Evolutionary conservation across 2,113 vertebrate species (phyloP).

Genomic region (Osmerus eperlanus): DNA sequence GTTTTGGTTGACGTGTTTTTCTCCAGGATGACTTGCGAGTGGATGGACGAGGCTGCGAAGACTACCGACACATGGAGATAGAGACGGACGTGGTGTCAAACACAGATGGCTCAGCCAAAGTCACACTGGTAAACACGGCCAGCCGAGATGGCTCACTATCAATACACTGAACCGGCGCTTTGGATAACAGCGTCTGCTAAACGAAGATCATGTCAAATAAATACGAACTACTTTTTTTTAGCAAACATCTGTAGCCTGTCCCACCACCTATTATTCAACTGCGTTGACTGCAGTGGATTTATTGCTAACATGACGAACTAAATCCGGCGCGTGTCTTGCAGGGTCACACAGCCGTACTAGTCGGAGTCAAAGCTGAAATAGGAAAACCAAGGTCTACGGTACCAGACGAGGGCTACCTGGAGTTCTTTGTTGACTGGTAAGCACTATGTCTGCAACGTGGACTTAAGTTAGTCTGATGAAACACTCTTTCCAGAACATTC

Average conservation of each 20-base stretch:
- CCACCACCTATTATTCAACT: background rate
- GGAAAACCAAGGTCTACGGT: conserved; percentile 83
- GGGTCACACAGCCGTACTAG: conserved; percentile 92
- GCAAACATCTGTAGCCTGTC: too few species aligned
- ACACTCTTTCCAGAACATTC: background rate
- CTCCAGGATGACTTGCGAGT: conserved; percentile 89
- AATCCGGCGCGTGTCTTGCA: conserved; percentile 49
- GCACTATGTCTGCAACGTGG: conserved; percentile 43
- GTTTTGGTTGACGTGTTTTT: background rate
- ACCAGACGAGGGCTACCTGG: conserved; percentile 88
- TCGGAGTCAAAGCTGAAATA: conserved; percentile 95
- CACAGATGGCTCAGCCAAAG: conserved; percentile 93
- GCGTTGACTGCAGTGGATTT: background rate
- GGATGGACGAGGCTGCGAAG: conserved; percentile 93
- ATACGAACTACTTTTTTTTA: too few species aligned
- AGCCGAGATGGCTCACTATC: background rate
- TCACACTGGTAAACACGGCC: conserved; percentile 79
- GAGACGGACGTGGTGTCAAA: conserved; percentile 97
- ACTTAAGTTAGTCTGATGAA: too few species aligned
- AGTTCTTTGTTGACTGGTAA: conserved; percentile 98
- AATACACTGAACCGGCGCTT: background rate
- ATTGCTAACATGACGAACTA: too few species aligned
- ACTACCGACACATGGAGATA: conserved; percentile 90
- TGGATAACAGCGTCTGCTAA: background rate
- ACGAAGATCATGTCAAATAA: too few species aligned